A percentile compares a stretch with the other conserved stretches of the same genome.
phyloP scores from a whole-genome alignment of 2,888 invertebrate genomes.

The Geophilus truncorum region DNA sequence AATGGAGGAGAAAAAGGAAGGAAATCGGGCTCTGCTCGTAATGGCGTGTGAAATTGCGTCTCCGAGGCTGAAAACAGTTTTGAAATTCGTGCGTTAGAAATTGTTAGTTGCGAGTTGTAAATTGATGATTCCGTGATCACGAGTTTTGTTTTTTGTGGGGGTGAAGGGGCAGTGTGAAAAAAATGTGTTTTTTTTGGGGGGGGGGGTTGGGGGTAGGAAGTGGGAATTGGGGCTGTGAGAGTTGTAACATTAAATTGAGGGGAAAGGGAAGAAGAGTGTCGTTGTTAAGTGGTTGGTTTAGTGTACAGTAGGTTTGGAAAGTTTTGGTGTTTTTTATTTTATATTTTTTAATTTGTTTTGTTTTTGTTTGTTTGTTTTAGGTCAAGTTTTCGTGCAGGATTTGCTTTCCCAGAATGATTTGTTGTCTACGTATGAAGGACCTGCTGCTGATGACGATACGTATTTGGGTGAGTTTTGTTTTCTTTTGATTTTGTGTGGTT shows the following conservation, averaged over 20 bases:
- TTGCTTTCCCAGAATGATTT: slow-evolving; percentile 64
- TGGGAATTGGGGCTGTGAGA: too few species aligned
- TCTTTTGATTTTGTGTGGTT: too few species aligned
- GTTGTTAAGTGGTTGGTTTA: too few species aligned
- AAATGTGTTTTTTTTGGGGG: neutral
- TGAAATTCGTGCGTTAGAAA: neutral
- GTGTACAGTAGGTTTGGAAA: too few species aligned
- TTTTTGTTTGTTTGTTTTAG: slow-evolving; percentile 50
- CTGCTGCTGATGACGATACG: slow-evolving; percentile 75
- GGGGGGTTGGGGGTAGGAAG: too few species aligned
- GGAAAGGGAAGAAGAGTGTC: too few species aligned
- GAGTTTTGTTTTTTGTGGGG: neutral
- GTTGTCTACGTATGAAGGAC: slow-evolving; percentile 74
- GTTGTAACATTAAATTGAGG: too few species aligned
- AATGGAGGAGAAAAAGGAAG: neutral
- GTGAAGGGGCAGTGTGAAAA: too few species aligned
- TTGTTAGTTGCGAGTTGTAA: neutral
- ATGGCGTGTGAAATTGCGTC: slow-evolving; percentile 16
- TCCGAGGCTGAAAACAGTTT: neutral
- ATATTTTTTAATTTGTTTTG: neutral
- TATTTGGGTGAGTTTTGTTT: slow-evolving; percentile 55
- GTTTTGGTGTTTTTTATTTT: neutral
- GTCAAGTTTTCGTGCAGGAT: slow-evolving; percentile 74
- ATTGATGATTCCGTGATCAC: neutral
- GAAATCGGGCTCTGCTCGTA: slow-evolving; percentile 10